phyloP scores from a whole-genome alignment of 2,888 invertebrate species.

The Cetonia aurata region DNA sequence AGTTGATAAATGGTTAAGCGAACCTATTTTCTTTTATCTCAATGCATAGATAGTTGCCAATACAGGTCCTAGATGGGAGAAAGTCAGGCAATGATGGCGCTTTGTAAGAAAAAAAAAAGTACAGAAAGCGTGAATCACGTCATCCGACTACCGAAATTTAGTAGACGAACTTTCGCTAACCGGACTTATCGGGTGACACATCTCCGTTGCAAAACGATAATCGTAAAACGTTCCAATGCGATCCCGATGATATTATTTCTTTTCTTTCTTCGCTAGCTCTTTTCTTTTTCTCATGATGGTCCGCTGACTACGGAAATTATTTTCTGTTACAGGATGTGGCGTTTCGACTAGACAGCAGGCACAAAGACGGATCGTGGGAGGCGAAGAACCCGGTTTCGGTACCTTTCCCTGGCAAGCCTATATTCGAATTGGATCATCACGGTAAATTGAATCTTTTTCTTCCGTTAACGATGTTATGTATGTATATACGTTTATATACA shows the following conservation, averaged over 20 bases:
- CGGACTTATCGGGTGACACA: slow-evolving; percentile 37
- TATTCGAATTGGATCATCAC: slow-evolving; percentile 92
- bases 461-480: background rate
- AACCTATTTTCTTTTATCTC: no score
- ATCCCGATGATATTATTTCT: background rate
- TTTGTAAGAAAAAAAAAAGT: slow-evolving; percentile 4
- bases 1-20: no score
- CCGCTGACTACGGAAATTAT: slow-evolving; percentile 24
- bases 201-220: slow-evolving; percentile 38
- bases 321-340: slow-evolving; percentile 81
- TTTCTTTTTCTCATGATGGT: background rate
- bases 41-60: slow-evolving; percentile 3
- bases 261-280: slow-evolving; percentile 12
- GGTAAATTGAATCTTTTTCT: slow-evolving; percentile 66
- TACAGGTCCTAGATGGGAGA: slow-evolving; percentile 22
- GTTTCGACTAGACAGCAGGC: slow-evolving; percentile 89
- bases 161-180: slow-evolving; percentile 36
- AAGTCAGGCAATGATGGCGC: slow-evolving; percentile 16
- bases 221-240: slow-evolving; percentile 24
- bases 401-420: slow-evolving; percentile 97
- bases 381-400: slow-evolving; percentile 94
- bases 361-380: slow-evolving; percentile 91
- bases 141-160: slow-evolving; percentile 39
- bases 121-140: slow-evolving; percentile 25
- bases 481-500: no score